Percentiles rank a stretch among this genome's conserved stretches.
These are phyloP conservation scores for Pteronura brasiliensis DNA, from an alignment of 2,113 vertebrate species.

Conservation along the genomic window DNA sequence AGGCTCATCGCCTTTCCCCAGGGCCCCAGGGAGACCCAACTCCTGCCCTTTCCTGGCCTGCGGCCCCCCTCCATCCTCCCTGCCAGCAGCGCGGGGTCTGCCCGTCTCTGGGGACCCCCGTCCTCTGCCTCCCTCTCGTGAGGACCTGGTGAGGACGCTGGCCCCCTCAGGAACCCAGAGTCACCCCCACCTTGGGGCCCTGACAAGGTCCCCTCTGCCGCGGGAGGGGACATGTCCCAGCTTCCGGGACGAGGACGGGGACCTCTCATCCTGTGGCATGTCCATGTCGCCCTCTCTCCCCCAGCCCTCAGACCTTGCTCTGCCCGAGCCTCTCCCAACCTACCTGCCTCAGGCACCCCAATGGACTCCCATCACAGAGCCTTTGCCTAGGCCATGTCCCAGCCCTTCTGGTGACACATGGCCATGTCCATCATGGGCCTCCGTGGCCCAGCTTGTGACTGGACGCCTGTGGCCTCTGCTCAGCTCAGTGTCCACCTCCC, in stretches of 20 bases:
- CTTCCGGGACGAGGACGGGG: neutral
- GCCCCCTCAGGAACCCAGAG: neutral
- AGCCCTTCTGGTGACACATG: fast-evolving
- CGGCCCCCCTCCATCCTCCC: neutral
- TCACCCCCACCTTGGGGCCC: neutral
- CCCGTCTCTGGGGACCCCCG: neutral
- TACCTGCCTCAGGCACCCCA: neutral
- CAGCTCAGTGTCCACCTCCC: neutral
- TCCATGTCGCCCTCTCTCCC: neutral
- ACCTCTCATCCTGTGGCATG: neutral
- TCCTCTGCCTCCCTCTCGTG: neutral
- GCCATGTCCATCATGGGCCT: neutral
- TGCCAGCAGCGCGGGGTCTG: fast-evolving
- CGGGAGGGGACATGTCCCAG: fast-evolving
- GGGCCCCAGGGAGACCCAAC: neutral
- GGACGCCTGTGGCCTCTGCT: neutral
- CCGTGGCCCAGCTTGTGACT: neutral
- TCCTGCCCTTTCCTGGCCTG: fast-evolving
- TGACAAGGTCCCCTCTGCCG: neutral
- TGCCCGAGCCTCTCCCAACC: neutral
- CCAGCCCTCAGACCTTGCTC: neutral
- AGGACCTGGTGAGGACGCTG: too few relatives aligned
- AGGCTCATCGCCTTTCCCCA: neutral
- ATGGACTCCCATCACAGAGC: neutral
- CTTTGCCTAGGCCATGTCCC: neutral